A percentile compares a stretch with the other conserved stretches of the same genome.
These are phyloP conservation scores for Drosophila anomalata DNA, from an alignment of 2,888 invertebrate genomes.

Conservation along the genomic window DNA sequence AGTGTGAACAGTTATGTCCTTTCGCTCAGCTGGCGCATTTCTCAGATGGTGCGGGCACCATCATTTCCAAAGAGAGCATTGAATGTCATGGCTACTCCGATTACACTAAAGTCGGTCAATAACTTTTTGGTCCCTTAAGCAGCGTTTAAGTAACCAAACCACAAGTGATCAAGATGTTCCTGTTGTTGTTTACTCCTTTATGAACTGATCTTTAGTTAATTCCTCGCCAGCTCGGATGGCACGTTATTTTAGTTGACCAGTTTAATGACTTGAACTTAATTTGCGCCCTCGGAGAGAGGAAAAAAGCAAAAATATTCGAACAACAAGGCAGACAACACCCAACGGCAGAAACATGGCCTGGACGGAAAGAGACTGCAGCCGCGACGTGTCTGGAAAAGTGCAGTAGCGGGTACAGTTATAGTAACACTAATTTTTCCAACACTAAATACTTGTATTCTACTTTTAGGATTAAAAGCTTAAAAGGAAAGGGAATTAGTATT, in stretches of 20 bases:
- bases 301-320: conserved; percentile 20
- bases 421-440: neutral
- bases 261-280: conserved; percentile 78
- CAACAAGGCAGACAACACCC: conserved; percentile 51
- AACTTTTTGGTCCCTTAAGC: conserved; percentile 59
- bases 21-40: conserved; percentile 31
- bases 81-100: conserved; percentile 62
- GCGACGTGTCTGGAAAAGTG: conserved; percentile 54
- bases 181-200: conserved; percentile 54
- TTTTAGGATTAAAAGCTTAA: neutral
- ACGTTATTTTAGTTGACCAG: conserved; percentile 68
- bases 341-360: conserved; percentile 36
- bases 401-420: conserved; percentile 6
- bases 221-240: conserved; percentile 51
- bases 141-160: conserved; percentile 56
- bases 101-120: conserved; percentile 78
- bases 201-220: conserved; percentile 46
- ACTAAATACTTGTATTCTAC: neutral
- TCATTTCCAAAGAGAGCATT: conserved; percentile 52
- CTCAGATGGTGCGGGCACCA: conserved; percentile 33
- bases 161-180: conserved; percentile 49
- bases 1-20: conserved; percentile 27
- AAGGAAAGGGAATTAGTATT: neutral
- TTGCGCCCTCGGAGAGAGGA: conserved; percentile 60
- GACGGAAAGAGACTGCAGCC: conserved; percentile 34